phyloP scores from a whole-genome alignment of 2,113 vertebrate species.

The Hirundichthys speculiger region DNA sequence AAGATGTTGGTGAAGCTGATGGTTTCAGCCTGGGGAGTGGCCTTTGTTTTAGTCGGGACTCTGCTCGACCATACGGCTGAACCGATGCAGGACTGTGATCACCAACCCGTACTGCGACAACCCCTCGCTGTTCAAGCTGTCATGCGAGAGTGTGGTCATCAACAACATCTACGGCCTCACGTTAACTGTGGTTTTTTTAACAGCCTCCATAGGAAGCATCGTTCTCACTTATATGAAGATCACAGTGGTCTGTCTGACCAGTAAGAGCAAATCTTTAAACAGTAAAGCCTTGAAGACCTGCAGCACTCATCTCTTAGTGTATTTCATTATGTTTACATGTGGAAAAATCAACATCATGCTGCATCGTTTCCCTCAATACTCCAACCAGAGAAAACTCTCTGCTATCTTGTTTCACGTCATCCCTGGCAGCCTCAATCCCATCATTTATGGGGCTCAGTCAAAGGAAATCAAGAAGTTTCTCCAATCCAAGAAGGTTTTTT shows the following conservation, averaged over 20 bases:
- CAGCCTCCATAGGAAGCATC: conserved; percentile 51
- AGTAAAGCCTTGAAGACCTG: conserved; percentile 68
- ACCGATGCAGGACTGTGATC: conserved; percentile 55
- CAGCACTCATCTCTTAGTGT: conserved; percentile 54
- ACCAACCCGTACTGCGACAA: conserved; percentile 59
- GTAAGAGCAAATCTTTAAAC: conserved; percentile 59
- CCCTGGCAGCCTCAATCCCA: conserved; percentile 54
- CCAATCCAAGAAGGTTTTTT: background rate
- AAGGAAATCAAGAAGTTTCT: conserved; percentile 43
- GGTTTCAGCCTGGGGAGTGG: conserved; percentile 49
- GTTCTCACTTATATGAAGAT: conserved; percentile 58
- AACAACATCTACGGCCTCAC: conserved; percentile 66
- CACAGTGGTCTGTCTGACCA: conserved; percentile 48
- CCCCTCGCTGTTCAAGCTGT: conserved; percentile 67
- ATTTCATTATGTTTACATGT: conserved; percentile 44
- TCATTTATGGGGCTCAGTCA: conserved; percentile 64
- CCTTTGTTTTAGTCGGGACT: conserved; percentile 45
- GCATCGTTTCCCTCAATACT: conserved; percentile 50
- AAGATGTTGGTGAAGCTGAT: conserved; percentile 56
- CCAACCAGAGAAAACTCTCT: conserved; percentile 38
- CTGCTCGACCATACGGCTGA: conserved; percentile 55
- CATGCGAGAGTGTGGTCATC: conserved; percentile 56
- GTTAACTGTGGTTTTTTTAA: conserved; percentile 45
- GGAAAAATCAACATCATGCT: conserved; percentile 23
- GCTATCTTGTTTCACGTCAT: conserved; percentile 48